Evolutionary conservation across 1,140 invertebrate genomes (phyloP).

Genomic region (Caenorhabditis tropicalis): DNA sequence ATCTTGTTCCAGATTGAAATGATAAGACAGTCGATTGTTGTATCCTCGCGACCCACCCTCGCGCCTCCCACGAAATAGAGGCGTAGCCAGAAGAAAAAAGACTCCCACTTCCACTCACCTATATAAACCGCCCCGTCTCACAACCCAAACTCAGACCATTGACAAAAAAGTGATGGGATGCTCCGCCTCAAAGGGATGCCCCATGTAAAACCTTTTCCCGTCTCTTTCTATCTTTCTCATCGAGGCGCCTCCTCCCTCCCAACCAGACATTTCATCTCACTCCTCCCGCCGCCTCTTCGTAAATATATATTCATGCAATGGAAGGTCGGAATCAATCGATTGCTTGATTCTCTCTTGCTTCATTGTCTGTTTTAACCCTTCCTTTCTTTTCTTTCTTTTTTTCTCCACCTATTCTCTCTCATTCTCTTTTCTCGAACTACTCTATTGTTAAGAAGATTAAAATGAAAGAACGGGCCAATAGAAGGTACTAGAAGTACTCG

Average conservation of each 20-base stretch:
- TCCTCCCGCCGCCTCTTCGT: not conserved
- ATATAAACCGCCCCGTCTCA: conserved; percentile 4
- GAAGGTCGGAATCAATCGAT: conserved; percentile 34
- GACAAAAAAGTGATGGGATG: not conserved
- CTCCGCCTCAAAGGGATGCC: conserved; percentile 5
- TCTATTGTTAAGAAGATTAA: conserved; percentile 30
- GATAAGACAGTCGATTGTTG: not conserved
- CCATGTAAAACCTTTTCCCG: conserved; percentile 12
- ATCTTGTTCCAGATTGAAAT: conserved; percentile 11
- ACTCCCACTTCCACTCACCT: conserved; percentile 30
- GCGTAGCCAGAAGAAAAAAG: conserved; percentile 22
- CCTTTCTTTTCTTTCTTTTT: not conserved
- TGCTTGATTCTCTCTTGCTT: conserved; percentile 22
- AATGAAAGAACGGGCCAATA: not conserved
- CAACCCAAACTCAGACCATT: not conserved
- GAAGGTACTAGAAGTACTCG: conserved; percentile 20
- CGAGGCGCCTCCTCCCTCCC: conserved; percentile 23
- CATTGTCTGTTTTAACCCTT: not conserved
- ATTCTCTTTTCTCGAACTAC: not conserved
- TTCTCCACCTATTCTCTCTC: too few relatives aligned
- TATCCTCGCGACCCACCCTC: not conserved
- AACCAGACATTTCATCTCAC: not conserved
- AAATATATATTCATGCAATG: conserved; percentile 33
- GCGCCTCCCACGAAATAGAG: conserved; percentile 24
- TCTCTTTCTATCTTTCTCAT: not conserved